Conservation (phyloP, 2,888 invertebrate species). For the Schizaphis graminum region DNA sequence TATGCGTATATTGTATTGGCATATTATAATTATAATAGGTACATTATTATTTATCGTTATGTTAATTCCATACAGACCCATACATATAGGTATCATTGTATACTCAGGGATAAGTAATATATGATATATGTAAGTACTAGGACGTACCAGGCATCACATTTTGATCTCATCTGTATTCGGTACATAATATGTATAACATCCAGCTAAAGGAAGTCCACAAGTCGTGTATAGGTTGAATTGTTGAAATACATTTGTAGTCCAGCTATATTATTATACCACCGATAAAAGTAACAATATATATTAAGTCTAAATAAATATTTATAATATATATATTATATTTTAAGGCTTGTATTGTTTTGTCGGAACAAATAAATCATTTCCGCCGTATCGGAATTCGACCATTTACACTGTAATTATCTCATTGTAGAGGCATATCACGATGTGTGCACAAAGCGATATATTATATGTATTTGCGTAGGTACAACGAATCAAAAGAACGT, state of each 20-base stretch:
- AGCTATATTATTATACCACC: neutral
- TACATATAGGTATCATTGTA: neutral
- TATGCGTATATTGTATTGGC: neutral
- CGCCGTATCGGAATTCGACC: neutral
- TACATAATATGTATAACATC: neutral
- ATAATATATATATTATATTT: neutral
- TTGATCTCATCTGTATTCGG: neutral
- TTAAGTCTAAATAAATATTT: neutral
- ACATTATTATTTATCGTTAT: neutral
- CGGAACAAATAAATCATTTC: neutral
- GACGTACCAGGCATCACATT: neutral
- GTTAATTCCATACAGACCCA: neutral
- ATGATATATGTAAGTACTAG: too few species aligned
- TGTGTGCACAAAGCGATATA: neutral
- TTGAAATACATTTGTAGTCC: neutral
- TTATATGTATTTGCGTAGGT: neutral
- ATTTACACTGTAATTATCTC: neutral
- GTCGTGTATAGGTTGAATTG: neutral
- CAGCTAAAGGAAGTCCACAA: neutral
- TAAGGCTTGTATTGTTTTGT: neutral
- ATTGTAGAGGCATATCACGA: neutral
- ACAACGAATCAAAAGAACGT: neutral
- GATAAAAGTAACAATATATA: neutral
- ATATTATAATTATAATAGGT: neutral
- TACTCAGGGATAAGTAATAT: neutral